phyloP scores from a whole-genome alignment of 2,888 invertebrate species.

The Drosophila neonasuta region DNA sequence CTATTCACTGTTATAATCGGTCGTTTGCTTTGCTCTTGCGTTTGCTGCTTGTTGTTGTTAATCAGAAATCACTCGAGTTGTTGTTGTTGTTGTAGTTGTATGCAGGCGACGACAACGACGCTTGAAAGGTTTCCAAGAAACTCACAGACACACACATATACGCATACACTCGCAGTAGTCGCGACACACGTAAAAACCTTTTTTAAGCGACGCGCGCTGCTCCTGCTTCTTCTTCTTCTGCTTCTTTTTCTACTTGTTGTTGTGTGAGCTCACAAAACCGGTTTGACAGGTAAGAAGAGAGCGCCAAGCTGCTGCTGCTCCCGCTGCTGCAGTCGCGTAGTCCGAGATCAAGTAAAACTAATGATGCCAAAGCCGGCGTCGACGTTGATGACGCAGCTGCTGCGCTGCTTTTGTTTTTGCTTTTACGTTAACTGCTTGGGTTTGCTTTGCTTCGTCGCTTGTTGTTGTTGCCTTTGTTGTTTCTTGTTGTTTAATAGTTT shows the following conservation, averaged over 20 bases:
- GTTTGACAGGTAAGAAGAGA: conserved; percentile 75
- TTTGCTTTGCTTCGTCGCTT: conserved; percentile 32
- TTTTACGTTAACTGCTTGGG: conserved; percentile 8
- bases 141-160: conserved; percentile 20
- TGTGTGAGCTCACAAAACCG: conserved; percentile 63
- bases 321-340: conserved; percentile 10
- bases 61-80: conserved; percentile 58
- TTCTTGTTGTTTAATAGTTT: conserved; percentile 27
- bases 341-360: conserved; percentile 63
- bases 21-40: conserved; percentile 55
- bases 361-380: conserved; percentile 73
- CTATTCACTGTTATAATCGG: conserved; percentile 74
- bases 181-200: conserved; percentile 39
- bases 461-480: conserved; percentile 24
- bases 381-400: conserved; percentile 64
- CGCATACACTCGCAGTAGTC: conserved; percentile 20
- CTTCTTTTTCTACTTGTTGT: conserved; percentile 34
- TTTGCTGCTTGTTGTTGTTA: conserved; percentile 56
- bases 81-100: conserved; percentile 37
- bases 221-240: conserved; percentile 37
- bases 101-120: conserved; percentile 62
- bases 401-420: conserved; percentile 33
- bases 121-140: conserved; percentile 79
- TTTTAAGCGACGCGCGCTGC: conserved; percentile 47
- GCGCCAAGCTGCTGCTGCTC: conserved; percentile 30